Conservation (phyloP, 2,888 invertebrate genomes). For the Proisotoma minuta region DNA sequence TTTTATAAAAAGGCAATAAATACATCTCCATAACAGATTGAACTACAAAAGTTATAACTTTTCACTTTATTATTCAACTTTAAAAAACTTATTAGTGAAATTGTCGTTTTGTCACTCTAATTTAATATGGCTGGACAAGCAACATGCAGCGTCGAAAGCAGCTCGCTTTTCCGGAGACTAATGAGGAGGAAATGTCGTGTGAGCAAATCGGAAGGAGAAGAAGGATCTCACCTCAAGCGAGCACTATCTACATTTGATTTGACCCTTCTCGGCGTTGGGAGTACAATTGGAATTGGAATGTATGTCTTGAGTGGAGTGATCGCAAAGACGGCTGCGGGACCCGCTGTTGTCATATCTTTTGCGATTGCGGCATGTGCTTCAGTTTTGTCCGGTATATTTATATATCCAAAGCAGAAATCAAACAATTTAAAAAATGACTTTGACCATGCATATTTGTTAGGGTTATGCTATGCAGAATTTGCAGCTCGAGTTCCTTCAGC, state of each 20-base stretch:
- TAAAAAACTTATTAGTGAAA: too few species aligned
- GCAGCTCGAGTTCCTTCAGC: constrained; percentile 81
- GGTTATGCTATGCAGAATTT: constrained; percentile 87
- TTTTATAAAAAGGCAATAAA: too few species aligned
- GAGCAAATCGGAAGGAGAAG: too few species aligned
- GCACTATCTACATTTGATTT: constrained; percentile 4
- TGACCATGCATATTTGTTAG: constrained; percentile 57
- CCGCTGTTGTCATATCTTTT: constrained; percentile 84
- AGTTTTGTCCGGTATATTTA: constrained; percentile 71
- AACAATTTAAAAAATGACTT: too few species aligned
- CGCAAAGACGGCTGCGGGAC: constrained; percentile 78
- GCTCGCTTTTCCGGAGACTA: too few species aligned
- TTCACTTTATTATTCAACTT: too few species aligned
- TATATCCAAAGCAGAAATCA: not conserved
- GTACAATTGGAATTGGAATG: constrained; percentile 87
- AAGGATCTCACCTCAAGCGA: not conserved
- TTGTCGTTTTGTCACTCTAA: too few species aligned
- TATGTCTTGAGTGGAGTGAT: constrained; percentile 88
- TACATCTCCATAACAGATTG: too few species aligned
- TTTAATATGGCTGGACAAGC: too few species aligned
- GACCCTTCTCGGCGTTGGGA: constrained; percentile 62
- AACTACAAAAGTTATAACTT: too few species aligned
- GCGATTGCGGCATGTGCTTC: constrained; percentile 89
- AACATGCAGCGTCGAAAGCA: too few species aligned
- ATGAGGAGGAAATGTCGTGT: too few species aligned